Conservation (phyloP, 2,113 vertebrate genomes). For the Chlamydotis undulata region DNA sequence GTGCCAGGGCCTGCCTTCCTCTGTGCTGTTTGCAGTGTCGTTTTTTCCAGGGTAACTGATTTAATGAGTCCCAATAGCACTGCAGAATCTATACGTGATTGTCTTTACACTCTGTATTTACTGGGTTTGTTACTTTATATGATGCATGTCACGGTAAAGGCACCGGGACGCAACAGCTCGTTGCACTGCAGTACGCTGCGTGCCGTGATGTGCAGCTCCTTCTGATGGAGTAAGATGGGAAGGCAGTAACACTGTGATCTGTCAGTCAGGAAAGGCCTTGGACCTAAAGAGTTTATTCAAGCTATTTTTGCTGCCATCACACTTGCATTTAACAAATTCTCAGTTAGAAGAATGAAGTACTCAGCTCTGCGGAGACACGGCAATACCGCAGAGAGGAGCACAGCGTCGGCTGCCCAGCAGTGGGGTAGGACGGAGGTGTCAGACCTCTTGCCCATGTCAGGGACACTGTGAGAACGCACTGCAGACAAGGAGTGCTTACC, state of each 20-base stretch:
- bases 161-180: accelerated
- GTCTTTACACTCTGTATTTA: not conserved
- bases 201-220: not conserved
- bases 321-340: not conserved
- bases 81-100: not conserved
- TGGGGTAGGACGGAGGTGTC: not conserved
- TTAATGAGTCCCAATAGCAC: not conserved
- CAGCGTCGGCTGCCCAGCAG: not conserved
- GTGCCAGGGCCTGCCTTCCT: not conserved
- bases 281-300: not conserved
- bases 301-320: not conserved
- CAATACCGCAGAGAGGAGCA: not conserved
- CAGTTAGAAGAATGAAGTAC: not conserved
- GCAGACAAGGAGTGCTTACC: not conserved
- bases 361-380: not conserved
- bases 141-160: not conserved
- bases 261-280: not conserved
- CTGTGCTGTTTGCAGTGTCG: not conserved
- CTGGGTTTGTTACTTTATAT: not conserved
- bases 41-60: not conserved
- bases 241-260: not conserved
- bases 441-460: not conserved
- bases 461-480: not conserved
- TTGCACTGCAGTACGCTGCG: accelerated
- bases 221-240: not conserved